Base-by-base conservation (phyloP, 2,888 invertebrate species). In the Empis stercorea region DNA sequence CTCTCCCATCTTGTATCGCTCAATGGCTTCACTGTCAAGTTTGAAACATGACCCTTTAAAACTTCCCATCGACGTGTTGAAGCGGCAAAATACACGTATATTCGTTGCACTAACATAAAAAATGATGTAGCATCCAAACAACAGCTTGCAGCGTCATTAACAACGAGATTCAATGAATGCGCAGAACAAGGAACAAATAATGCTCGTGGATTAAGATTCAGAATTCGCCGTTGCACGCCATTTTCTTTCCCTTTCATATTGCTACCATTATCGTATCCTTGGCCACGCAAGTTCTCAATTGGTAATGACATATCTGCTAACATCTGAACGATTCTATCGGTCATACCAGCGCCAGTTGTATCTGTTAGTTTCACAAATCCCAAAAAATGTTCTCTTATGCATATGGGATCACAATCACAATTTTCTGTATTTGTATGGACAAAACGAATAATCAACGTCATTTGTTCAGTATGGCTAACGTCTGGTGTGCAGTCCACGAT, bases 221-320 rank as follows among this genome's bases (percentile, higher is more conserved):
- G 44, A 47, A 58, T 55, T 51, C 48, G 56, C 47, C 54, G 55
- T 46, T 59, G 56, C 17, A 60, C 38, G 5, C 57, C 56, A 38
- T 49, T 55, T 38, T 57, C 49, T 47, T 56, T 57, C 27, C 57
- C 57, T 23, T 44, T 41, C 58, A 59, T 60, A 44, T 59, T 59
- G 6, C 56, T 43, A n/a, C 56, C 59, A 54, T 60, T 60, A 51
- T 60, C 58, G 46, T 57, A 57, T 16, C 51, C 51, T 50, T 58
- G 57, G 9, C 56, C 56, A 32, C 32, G 32, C 32, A 32, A 32
- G 13, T 32, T 32, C 32, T 32, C 14, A 38, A 45, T 17, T 4
- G 15, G 17, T 10, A 45, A 17, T 6, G 34, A 20, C 5, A 17
- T 13, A 13, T 34, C 23, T 27, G n/a, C 9, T 32, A 45, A 45